Evolutionary conservation across 2,113 vertebrate genomes (phyloP).

Genomic region (Pygathrix nemaeus): DNA sequence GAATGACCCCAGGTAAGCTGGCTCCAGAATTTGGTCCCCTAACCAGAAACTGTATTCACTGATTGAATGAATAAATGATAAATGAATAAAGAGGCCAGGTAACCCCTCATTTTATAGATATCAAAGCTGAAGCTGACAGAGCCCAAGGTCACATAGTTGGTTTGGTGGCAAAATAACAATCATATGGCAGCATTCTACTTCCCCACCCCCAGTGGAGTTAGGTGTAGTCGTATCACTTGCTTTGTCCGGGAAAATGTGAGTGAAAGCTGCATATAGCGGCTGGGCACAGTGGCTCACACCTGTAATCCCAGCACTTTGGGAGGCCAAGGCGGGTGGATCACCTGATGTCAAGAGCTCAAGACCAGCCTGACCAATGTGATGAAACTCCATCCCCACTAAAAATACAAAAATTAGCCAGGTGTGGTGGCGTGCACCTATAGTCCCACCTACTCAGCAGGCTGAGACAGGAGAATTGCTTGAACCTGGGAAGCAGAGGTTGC

Average conservation of each 20-base stretch:
- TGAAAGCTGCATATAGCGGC: not conserved
- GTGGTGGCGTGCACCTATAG: too few relatives aligned
- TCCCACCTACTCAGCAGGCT: too few relatives aligned
- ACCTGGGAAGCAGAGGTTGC: too few relatives aligned
- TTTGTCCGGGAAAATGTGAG: not conserved
- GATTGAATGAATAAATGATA: not conserved
- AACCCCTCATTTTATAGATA: not conserved
- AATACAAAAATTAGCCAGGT: too few relatives aligned
- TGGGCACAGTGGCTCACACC: too few relatives aligned
- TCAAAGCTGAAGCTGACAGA: not conserved
- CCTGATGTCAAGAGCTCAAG: too few relatives aligned
- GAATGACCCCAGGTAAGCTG: not conserved
- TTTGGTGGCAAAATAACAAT: not conserved
- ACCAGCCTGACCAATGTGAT: too few relatives aligned
- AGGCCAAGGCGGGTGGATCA: too few relatives aligned
- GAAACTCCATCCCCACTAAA: too few relatives aligned
- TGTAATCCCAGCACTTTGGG: too few relatives aligned
- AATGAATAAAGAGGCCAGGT: not conserved
- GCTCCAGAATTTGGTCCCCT: not conserved
- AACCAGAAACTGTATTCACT: not conserved
- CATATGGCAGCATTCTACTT: not conserved
- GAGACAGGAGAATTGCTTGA: too few relatives aligned
- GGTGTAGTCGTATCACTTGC: not conserved
- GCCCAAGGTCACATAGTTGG: not conserved
- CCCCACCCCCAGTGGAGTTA: not conserved